Evolutionary conservation across 2,113 vertebrate genomes (phyloP), one percentile per base, ranked within the genome.

Genomic region (Peromyscus californicus): DNA sequence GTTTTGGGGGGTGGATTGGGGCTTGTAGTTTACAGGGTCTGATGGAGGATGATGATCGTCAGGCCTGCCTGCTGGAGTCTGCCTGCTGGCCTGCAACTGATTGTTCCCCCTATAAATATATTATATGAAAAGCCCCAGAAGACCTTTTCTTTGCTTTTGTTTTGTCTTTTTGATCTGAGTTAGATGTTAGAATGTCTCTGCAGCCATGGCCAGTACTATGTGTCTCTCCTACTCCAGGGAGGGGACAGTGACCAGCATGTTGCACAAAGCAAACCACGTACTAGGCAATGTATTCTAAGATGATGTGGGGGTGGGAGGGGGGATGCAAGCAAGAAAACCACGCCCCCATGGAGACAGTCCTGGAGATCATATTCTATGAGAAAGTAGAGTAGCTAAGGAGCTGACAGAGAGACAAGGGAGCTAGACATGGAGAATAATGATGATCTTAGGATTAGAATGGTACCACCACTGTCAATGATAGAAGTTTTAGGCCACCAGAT

Each of bases 121-220:
- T 63, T 80, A 12, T 21, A 15, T 61, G n/a, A 70, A 59, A 72
- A 94, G 1, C 8, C 21, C 19, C 21, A 33, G 51, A 48, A 75
- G n/a, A 39, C 22, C 67, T 33, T 84, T 45, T 16, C 5, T 33
- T 48, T 87, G 29, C 22, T 92, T 90, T 90, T 33, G n/a, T 31
- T 84, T 89, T 69, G 48, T 86, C 70, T 72, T 31, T 54, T 82
- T 42, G 33, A 69, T 31, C 33, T 17, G 3, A 1, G 21, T 42
- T 67, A 24, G 74, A 15, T 70, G 42, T 36, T 42, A 84, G 57
- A 63, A 29, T 4, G 39, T 7, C n/a, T 61, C 15, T 21, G 17
- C 45, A 36, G 4, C 0, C 0, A 0, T 24, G 29, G 8, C 36
- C 21, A 42, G n/a, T 29, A 0, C 13, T 26, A 2, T 6, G 9